A percentile compares a stretch with the other conserved stretches of the same genome.
Conservation (phyloP, 2,888 invertebrate genomes). For the Cryptophagus acutangulus region DNA sequence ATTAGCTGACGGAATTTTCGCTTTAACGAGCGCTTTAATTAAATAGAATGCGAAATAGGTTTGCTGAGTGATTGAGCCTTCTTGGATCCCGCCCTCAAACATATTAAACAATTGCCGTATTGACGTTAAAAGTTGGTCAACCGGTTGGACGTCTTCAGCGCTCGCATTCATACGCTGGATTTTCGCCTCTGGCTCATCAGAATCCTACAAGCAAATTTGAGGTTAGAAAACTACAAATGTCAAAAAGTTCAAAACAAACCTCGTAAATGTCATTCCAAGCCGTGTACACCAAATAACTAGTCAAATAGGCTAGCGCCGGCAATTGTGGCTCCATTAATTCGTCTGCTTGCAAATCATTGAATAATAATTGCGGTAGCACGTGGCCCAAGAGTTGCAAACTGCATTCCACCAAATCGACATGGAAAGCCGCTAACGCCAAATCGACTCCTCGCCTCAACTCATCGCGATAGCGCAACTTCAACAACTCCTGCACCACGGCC, state of each 20-base stretch:
- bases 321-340: slow-evolving; percentile 72
- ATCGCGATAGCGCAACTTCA: slow-evolving; percentile 63
- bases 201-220: slow-evolving; percentile 40
- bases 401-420: slow-evolving; percentile 82
- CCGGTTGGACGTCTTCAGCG: slow-evolving; percentile 24
- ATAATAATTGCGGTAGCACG: slow-evolving; percentile 62
- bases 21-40: slow-evolving; percentile 68
- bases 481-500: slow-evolving; percentile 57
- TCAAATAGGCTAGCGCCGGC: slow-evolving; percentile 66
- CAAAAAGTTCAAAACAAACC: too few relatives aligned
- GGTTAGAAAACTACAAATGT: too few relatives aligned
- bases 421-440: slow-evolving; percentile 80
- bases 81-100: slow-evolving; percentile 54
- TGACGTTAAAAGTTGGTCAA: slow-evolving; percentile 48
- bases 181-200: slow-evolving; percentile 37
- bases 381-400: slow-evolving; percentile 72
- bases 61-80: slow-evolving; percentile 77
- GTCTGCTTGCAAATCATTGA: slow-evolving; percentile 41
- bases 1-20: slow-evolving; percentile 53
- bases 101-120: slow-evolving; percentile 66
- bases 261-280: slow-evolving; percentile 36
- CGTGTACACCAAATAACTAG: slow-evolving; percentile 43
- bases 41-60: slow-evolving; percentile 79
- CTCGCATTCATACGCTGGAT: slow-evolving; percentile 34
- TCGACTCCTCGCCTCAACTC: slow-evolving; percentile 78